Base-by-base conservation (phyloP, 2,888 invertebrate genomes). In the Eudemis profundana region DNA sequence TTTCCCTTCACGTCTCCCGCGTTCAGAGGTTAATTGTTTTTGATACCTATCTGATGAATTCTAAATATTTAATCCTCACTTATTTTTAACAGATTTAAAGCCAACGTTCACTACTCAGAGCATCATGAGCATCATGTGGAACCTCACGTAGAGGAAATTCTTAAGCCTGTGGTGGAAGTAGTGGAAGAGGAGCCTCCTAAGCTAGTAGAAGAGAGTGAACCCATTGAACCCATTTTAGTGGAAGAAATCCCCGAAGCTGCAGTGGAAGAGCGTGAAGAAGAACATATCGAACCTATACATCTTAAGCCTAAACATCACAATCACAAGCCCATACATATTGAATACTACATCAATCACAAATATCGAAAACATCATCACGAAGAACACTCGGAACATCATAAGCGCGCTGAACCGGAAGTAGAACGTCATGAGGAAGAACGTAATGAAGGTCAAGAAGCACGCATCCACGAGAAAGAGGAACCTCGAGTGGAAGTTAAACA, bases 31-130 rank as follows among this genome's bases (percentile, higher is more conserved):
- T n/a, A n/a, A n/a, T n/a, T n/a, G n/a, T n/a, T n/a, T n/a, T n/a
- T n/a, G n/a, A n/a, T n/a, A n/a, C n/a, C n/a, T n/a, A n/a, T n/a
- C n/a, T n/a, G n/a, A n/a, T n/a, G n/a, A n/a, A n/a, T n/a, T n/a
- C n/a, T n/a, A n/a, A n/a, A n/a, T n/a, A n/a, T n/a, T 49, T 47
- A 47, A n/a, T 47, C 19, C 53, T 40, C 7, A 17, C 46, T 36
- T 50, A n/a, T 36, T 44, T 15, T 59, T 72, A 73, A 12, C 67
- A 77, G 77, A 69, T 74, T 77, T 53, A 69, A 72, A 2, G 74
- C 76, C 14, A 44, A 74, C 21, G 77, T 77, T 49, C 66, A 71
- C 4, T 75, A 72, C 59, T 67, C 69, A 8, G 68, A 75, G 21
- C 69, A 66, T 33, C 67, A 70, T 17, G 62, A 68, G 42, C 68